A percentile compares a stretch with the other conserved stretches of the same genome.
Conservation (phyloP, 2,888 invertebrate genomes). For the Heliconius ismenius region DNA sequence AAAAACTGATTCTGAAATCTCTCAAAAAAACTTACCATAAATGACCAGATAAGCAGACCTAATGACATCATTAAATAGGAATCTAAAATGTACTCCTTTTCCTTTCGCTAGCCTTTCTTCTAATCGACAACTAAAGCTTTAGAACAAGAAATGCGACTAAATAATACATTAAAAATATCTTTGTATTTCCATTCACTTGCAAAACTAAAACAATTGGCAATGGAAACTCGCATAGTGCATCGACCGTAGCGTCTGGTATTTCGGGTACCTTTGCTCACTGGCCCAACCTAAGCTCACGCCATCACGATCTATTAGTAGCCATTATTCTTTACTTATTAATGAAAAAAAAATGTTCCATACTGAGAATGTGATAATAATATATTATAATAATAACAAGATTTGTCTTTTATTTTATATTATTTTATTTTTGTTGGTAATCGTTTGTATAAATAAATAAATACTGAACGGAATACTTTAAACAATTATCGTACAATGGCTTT, state of each 20-base stretch:
- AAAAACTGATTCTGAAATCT: background rate
- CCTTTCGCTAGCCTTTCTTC: too few relatives aligned
- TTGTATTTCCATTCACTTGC: background rate
- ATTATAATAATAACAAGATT: background rate
- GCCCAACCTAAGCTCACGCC: constrained; percentile 40
- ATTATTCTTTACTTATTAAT: constrained; percentile 17
- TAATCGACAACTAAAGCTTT: too few relatives aligned
- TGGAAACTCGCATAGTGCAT: constrained; percentile 41
- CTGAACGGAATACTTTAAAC: too few relatives aligned
- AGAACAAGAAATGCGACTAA: too few relatives aligned
- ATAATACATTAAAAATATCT: background rate
- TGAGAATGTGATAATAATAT: background rate
- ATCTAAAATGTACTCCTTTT: too few relatives aligned
- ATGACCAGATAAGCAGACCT: too few relatives aligned
- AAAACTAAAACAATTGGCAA: background rate
- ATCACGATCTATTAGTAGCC: constrained; percentile 3
- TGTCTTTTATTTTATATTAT: background rate
- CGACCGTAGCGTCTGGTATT: constrained; percentile 55
- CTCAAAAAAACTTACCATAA: background rate
- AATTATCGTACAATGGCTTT: too few relatives aligned
- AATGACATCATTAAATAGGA: too few relatives aligned
- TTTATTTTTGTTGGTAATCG: too few relatives aligned
- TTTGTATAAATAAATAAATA: too few relatives aligned
- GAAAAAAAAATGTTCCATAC: background rate
- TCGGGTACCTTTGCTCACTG: constrained; percentile 43